Base-by-base conservation (phyloP, 2,888 invertebrate genomes). In the Fabriciana adippe region DNA sequence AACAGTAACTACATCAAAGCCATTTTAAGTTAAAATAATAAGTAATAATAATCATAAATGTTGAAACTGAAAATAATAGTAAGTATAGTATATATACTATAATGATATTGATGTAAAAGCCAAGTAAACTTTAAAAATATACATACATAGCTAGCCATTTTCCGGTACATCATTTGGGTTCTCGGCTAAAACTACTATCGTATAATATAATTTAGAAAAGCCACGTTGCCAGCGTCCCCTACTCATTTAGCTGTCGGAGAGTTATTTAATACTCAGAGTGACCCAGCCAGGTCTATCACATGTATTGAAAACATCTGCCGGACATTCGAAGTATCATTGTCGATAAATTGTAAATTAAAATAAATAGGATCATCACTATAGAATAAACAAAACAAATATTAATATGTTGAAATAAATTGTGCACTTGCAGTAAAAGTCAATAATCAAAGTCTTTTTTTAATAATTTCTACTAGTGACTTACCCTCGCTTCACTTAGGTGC, bases 221-320 rank as follows among this genome's bases (percentile, higher is more conserved):
- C 72, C 69, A 69, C 72, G 69, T 66, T 64, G 62, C 64, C 78
- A 81, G 81, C 83, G 83, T 87, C 90, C 90, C 90, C 90, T 86
- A 85, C 88, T 90, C 88, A 92, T 90, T 91, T 91, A 87, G 88
- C 87, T 87, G 90, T 90, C 90, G 86, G 84, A 87, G 87, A 90
- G 91, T 90, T 92, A 90, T 91, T 91, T 91, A 90, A 92, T 91
- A 89, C 88, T 81, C 82, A 85, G 84, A 87, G 83, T 90, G 90
- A 90, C 90, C 92, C 83, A 79, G 77, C 79, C 78, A 67, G 78
- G 83, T 79, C 78, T 77, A 75, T 84, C 81, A 85, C 87, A 87
- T 87, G 87, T 88, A 89, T 89, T 87, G 87, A 86, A 82, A 87
- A 85, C 90, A 89, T 89, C 88, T 89, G 88, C 88, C 85, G 86